Evolutionary conservation across 2,797 vertebrate species (phyloP).

Genomic region (Pelobates cultripes): DNA sequence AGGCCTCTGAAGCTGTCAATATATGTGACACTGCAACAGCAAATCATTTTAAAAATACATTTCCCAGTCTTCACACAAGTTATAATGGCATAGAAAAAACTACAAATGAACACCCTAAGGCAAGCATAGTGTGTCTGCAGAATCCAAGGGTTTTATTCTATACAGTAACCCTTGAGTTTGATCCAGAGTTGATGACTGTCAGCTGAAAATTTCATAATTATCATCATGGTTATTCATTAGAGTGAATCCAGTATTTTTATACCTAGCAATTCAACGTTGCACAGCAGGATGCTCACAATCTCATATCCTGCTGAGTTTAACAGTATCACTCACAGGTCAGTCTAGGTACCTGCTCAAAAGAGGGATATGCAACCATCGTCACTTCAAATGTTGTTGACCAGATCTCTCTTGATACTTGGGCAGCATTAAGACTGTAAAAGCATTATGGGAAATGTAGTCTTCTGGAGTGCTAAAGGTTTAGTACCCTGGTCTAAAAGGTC

Average conservation of each 20-base stretch:
- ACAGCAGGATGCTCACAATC: not conserved
- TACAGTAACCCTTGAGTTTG: not conserved
- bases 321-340: too few species aligned
- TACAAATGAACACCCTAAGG: constrained; percentile 29
- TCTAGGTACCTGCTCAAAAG: too few species aligned
- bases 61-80: constrained; percentile 32
- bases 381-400: too few species aligned
- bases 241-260: not conserved
- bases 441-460: too few species aligned
- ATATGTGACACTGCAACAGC: constrained; percentile 42
- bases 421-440: too few species aligned
- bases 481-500: too few species aligned
- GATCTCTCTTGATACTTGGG: too few species aligned
- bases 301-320: too few species aligned
- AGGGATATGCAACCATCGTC: too few species aligned
- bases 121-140: constrained; percentile 23
- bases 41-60: constrained; percentile 38
- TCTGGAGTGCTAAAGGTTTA: too few species aligned
- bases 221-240: not conserved
- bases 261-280: not conserved
- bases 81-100: constrained; percentile 39
- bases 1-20: constrained; percentile 48
- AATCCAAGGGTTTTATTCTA: not conserved
- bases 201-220: not conserved
- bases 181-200: not conserved